Evolutionary conservation across 1,140 invertebrate genomes (phyloP).

Genomic region (Drosophila ohnishii): DNA sequence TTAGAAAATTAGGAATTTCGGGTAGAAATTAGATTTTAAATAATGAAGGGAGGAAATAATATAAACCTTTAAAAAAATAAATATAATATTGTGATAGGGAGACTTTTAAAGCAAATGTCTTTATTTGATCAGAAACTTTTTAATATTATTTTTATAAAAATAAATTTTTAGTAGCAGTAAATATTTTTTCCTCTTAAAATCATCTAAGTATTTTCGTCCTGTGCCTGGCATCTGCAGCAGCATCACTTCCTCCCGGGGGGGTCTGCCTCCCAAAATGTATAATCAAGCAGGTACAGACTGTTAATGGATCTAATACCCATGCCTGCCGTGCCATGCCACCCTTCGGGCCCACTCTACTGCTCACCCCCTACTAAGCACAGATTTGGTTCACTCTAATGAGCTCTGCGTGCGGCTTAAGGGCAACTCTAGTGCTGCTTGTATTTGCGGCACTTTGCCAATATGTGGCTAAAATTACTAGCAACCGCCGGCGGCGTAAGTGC

Average conservation of each 20-base stretch:
- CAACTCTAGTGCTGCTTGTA: constrained; percentile 24
- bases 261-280: constrained; percentile 22
- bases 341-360: background rate
- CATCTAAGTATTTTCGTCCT: background rate
- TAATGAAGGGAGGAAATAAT: background rate
- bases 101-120: no score
- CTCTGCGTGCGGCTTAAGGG: constrained; percentile 48
- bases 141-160: no score
- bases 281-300: constrained; percentile 40
- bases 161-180: background rate
- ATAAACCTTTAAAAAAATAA: no score
- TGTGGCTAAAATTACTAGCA: constrained; percentile 68
- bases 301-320: constrained; percentile 42
- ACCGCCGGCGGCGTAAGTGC: constrained; percentile 44
- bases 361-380: constrained; percentile 33
- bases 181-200: background rate
- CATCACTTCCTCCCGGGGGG: background rate
- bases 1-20: no score
- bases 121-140: background rate
- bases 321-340: background rate
- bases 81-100: no score
- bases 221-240: constrained; percentile 18
- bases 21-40: background rate
- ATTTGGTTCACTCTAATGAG: constrained; percentile 54
- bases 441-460: constrained; percentile 49